A percentile compares a stretch with the other conserved stretches of the same genome.
These are phyloP conservation scores for Phyllostomus hastatus DNA, from an alignment of 2,113 vertebrate species.

Conservation along the genomic window DNA sequence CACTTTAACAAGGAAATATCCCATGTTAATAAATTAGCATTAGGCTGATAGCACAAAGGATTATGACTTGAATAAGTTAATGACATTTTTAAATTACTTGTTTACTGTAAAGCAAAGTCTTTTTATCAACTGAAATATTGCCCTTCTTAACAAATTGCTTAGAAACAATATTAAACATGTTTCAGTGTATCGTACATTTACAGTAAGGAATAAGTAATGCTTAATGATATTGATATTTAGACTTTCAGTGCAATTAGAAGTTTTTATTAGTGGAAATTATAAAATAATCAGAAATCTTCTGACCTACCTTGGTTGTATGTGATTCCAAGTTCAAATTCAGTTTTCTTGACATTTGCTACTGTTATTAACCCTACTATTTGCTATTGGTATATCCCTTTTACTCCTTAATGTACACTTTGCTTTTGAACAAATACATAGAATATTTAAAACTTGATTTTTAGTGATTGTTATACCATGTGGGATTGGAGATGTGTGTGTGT, in stretches of 20 bases:
- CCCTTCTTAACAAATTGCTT: neutral
- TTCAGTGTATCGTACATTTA: neutral
- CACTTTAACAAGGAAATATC: conserved; percentile 8
- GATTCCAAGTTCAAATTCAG: neutral
- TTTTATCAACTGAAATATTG: neutral
- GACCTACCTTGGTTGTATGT: neutral
- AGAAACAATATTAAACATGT: conserved; percentile 3
- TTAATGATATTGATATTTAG: neutral
- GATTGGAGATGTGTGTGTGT: neutral
- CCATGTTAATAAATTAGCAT: neutral
- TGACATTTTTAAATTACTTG: neutral
- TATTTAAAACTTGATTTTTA: neutral
- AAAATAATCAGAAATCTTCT: neutral
- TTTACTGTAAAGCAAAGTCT: neutral
- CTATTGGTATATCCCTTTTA: neutral
- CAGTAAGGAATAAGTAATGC: neutral
- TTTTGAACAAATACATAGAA: neutral
- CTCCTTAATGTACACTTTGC: neutral
- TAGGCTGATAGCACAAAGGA: neutral
- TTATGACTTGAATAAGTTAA: neutral
- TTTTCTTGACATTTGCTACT: neutral
- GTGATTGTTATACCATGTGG: neutral
- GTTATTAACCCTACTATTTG: neutral
- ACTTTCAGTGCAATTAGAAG: neutral
- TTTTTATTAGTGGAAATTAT: neutral